Conservation (phyloP, 1,140 invertebrate genomes). For the Pentalonia nigronervosa region DNA sequence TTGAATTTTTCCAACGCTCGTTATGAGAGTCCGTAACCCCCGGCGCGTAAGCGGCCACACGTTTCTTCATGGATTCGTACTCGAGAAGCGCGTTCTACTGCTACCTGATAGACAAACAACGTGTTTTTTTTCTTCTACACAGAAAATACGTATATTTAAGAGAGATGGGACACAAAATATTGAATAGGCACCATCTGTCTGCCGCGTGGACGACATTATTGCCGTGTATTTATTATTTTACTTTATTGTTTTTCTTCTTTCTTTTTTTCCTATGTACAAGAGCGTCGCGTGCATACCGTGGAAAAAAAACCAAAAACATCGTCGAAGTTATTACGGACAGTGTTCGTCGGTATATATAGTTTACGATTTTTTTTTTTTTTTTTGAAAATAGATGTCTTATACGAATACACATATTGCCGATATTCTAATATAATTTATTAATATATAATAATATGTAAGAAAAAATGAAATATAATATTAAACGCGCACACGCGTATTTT, state of each 20-base stretch:
- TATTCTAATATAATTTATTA: constrained; percentile 17
- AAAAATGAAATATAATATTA: constrained; percentile 15
- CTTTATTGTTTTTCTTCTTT: background rate
- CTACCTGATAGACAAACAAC: constrained; percentile 22
- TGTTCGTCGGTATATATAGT: background rate
- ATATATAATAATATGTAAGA: background rate
- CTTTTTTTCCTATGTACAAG: background rate
- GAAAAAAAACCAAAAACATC: background rate
- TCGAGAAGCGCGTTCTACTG: background rate
- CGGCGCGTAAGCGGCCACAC: background rate
- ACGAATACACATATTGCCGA: background rate
- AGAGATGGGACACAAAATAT: constrained; percentile 34
- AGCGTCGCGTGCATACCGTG: background rate
- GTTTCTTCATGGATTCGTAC: background rate
- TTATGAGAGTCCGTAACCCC: constrained; percentile 16
- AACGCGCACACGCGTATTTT: constrained; percentile 16
- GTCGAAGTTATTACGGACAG: background rate
- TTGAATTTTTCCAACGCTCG: constrained; percentile 29
- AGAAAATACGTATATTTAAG: background rate
- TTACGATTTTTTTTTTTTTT: constrained; percentile 18
- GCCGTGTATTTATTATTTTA: background rate
- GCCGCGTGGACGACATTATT: background rate
- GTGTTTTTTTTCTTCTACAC: constrained; percentile 30
- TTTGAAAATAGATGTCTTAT: background rate
- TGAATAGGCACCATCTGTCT: constrained; percentile 40